Base-by-base conservation (phyloP, 2,797 vertebrate genomes). In the Gambusia yucatana region DNA sequence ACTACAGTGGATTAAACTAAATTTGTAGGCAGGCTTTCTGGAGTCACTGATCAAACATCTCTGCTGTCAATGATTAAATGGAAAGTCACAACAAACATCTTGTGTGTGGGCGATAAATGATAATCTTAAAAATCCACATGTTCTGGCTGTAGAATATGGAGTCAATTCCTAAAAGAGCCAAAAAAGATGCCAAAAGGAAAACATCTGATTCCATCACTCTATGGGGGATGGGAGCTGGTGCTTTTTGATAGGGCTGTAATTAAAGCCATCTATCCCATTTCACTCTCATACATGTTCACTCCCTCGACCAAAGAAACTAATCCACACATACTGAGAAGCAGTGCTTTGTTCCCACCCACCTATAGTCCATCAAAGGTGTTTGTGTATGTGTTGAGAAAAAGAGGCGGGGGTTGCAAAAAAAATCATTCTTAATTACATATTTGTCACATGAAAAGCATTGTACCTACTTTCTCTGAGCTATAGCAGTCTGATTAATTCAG, bases 401-500 rank as follows among this genome's bases (percentile, higher is more conserved):
- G 17, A 69, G 39, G 39, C 3, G 70, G 77, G 74, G 76, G 81
- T 72, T 82, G 77, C 86, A 87, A 91, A 90, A 94, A 94, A 65
- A 93, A 94, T 92, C 90, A 91, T 91, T 92, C 93, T 95, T 96
- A 96, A 96, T 96, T 96, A 95, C 93, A 95, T 92, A 95, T 95
- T 96, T 96, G 94, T 96, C 96, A 96, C 92, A 95, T 93, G 94
- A 95, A 93, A 94, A 91, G 91, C 89, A 86, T 94, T 94, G 91
- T 93, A 87, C 87, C 92, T 91, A 88, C 85, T 91, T 93, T 93
- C 86, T 87, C 86, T 87, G 90, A 94, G 93, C 91, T 91, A 87
- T 88, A 88, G 87, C 91, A 87, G 90, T 88, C 93, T 93, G 93
- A 96, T 96, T 95, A 94, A 95, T 95, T 94, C 93, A 88, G 89